Evolutionary conservation across 2,797 vertebrate genomes (phyloP).

Genomic region (Denticeps clupeoides): DNA sequence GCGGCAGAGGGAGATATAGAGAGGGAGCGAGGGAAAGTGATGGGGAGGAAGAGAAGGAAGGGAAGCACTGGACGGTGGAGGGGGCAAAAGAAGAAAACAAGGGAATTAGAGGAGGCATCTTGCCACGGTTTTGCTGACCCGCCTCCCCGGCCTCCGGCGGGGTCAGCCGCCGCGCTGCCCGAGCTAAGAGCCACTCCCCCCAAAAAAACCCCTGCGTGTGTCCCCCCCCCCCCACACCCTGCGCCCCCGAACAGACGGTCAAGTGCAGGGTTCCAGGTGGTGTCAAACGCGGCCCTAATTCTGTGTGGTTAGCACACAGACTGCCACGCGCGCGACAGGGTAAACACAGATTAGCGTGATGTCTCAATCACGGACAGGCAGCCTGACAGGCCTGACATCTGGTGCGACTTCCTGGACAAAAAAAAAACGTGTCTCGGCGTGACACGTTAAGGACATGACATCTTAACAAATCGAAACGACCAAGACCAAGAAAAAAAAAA

Average conservation of each 20-base stretch:
- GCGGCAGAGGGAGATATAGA: constrained; percentile 52
- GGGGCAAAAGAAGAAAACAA: constrained; percentile 57
- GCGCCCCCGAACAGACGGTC: constrained; percentile 46
- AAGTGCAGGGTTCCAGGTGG: constrained; percentile 50
- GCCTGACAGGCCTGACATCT: constrained; percentile 43
- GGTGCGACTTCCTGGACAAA: constrained; percentile 29
- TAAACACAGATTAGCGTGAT: constrained; percentile 71
- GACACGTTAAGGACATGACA: constrained; percentile 6
- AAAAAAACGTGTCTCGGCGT: no score
- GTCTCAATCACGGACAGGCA: constrained; percentile 64
- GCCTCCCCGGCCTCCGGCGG: neutral
- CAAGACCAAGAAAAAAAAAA: constrained; percentile 12
- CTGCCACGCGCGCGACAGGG: constrained; percentile 43
- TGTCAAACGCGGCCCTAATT: constrained; percentile 58
- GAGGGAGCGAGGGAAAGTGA: constrained; percentile 46
- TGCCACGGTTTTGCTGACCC: neutral
- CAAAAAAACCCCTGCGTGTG: neutral
- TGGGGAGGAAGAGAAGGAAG: constrained; percentile 7
- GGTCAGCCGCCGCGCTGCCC: neutral
- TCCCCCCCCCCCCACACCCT: neutral
- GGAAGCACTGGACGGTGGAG: constrained; percentile 5
- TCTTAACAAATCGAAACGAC: constrained; percentile 16
- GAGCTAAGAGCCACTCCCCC: no score
- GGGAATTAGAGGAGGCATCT: constrained; percentile 40
- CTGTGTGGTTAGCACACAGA: constrained; percentile 56